Conservation (phyloP, 2,888 invertebrate species). For the Adelphocoris suturalis region DNA sequence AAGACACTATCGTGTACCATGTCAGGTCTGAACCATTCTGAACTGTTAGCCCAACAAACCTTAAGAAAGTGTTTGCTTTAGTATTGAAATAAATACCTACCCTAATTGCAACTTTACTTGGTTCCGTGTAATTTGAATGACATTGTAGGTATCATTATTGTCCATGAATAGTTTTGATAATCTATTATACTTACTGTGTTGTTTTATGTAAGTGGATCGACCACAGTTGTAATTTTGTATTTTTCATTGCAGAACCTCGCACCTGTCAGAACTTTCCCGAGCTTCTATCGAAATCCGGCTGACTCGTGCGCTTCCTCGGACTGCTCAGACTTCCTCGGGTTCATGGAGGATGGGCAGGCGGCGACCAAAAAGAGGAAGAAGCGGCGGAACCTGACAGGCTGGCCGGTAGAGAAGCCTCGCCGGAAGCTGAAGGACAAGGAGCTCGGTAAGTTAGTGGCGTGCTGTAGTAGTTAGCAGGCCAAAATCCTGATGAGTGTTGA, state of each 20-base stretch:
- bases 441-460: not conserved
- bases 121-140: too few species aligned
- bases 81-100: too few species aligned
- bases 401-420: constrained; percentile 82
- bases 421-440: constrained; percentile 52
- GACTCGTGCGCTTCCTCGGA: constrained; percentile 76
- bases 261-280: constrained; percentile 25
- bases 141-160: too few species aligned
- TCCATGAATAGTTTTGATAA: too few species aligned
- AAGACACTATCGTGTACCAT: too few species aligned
- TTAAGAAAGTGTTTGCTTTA: too few species aligned
- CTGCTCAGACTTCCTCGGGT: constrained; percentile 75
- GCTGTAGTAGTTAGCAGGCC: not conserved
- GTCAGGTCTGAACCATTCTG: too few species aligned
- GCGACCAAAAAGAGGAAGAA: constrained; percentile 80
- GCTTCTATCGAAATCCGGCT: constrained; percentile 25
- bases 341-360: constrained; percentile 75
- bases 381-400: constrained; percentile 89
- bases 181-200: too few species aligned
- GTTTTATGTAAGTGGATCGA: too few species aligned
- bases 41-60: too few species aligned
- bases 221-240: not conserved
- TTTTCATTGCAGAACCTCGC: not conserved
- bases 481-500: too few species aligned
- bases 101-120: too few species aligned